Evolutionary conservation across 2,888 invertebrate genomes (phyloP).

Genomic region (Eudemis profundana): DNA sequence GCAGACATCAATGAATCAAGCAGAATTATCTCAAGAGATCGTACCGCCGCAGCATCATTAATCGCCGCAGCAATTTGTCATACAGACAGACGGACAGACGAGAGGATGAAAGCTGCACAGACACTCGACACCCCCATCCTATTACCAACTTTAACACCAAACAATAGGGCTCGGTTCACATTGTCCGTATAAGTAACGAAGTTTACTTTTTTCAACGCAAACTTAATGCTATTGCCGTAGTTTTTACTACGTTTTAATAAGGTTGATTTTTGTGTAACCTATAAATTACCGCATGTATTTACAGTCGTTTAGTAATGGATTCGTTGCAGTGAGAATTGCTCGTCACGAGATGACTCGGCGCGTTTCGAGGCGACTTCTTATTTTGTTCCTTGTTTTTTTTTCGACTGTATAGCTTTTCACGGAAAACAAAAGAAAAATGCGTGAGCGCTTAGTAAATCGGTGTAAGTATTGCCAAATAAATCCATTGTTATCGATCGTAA

Average conservation of each 20-base stretch:
- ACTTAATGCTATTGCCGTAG: slow-evolving; percentile 37
- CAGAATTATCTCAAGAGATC: slow-evolving; percentile 62
- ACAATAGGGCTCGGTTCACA: slow-evolving; percentile 42
- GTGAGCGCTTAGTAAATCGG: neutral
- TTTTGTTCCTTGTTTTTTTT: slow-evolving; percentile 9
- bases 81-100: slow-evolving; percentile 70
- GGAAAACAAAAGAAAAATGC: neutral
- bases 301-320: slow-evolving; percentile 5
- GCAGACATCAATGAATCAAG: slow-evolving; percentile 56
- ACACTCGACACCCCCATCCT: neutral
- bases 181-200: slow-evolving; percentile 44
- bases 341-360: slow-evolving; percentile 11
- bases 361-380: slow-evolving; percentile 1
- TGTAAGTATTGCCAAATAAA: neutral
- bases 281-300: neutral
- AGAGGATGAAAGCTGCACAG: slow-evolving; percentile 52
- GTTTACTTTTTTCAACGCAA: slow-evolving; percentile 42
- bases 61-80: slow-evolving; percentile 77
- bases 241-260: neutral
- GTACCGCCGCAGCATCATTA: slow-evolving; percentile 71
- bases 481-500: no score
- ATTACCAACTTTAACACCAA: slow-evolving; percentile 31
- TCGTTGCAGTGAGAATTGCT: slow-evolving; percentile 10
- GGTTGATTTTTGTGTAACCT: slow-evolving; percentile 5
- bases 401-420: neutral